Evolutionary conservation across 2,888 invertebrate species (phyloP).

Genomic region (Yponomeuta malinellus): DNA sequence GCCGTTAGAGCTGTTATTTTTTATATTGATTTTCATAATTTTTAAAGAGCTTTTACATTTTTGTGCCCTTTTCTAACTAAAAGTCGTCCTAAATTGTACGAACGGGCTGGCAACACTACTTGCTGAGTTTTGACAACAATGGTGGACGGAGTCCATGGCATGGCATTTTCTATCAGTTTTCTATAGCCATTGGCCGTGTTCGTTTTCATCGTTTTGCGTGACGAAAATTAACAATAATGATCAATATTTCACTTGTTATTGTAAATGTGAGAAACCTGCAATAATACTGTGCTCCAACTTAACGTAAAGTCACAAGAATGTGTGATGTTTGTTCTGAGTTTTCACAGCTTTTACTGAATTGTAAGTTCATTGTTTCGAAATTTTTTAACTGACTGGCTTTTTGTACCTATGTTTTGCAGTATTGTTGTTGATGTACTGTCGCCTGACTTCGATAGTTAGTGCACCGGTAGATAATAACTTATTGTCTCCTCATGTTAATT

Average conservation of each 20-base stretch:
- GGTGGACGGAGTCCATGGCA: constrained; percentile 71
- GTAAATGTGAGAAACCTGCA: constrained; percentile 58
- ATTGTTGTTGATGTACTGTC: background rate
- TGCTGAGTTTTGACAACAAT: constrained; percentile 60
- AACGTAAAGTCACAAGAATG: constrained; percentile 77
- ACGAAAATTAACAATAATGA: constrained; percentile 72
- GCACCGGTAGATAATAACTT: background rate
- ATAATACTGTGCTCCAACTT: constrained; percentile 58
- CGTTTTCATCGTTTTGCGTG: constrained; percentile 49
- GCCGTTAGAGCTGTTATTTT: no score
- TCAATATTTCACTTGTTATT: constrained; percentile 54
- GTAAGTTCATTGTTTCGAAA: constrained; percentile 74
- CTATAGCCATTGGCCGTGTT: constrained; percentile 61
- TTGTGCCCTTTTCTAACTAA: no score
- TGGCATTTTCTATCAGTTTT: constrained; percentile 28
- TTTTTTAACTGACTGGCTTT: constrained; percentile 37
- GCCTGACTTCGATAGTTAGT: background rate
- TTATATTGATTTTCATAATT: no score
- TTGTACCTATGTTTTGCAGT: constrained; percentile 19
- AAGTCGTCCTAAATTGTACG: no score
- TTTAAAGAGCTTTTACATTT: no score
- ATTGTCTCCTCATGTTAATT: background rate
- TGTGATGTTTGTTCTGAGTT: constrained; percentile 97
- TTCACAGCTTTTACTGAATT: constrained; percentile 88
- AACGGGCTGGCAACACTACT: background rate